Percentiles rank a stretch among this genome's conserved stretches.
Conservation (phyloP, 2,113 vertebrate species). For the Cyprinus carpio region DNA sequence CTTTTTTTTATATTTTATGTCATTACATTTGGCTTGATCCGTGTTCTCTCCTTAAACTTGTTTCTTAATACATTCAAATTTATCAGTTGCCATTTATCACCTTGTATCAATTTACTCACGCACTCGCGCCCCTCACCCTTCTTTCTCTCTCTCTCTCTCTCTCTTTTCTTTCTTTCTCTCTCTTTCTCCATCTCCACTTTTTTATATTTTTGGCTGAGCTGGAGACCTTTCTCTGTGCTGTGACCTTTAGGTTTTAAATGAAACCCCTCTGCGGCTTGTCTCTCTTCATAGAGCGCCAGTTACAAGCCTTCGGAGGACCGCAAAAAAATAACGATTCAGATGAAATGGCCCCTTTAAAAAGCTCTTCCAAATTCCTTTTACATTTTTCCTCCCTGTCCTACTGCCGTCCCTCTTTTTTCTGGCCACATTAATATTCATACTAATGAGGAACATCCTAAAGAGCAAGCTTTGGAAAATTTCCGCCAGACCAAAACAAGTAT, state of each 20-base stretch:
- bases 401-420: constrained; percentile 50
- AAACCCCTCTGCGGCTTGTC: constrained; percentile 75
- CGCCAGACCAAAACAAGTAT: background rate
- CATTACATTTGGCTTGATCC: constrained; percentile 11
- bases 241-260: constrained; percentile 85
- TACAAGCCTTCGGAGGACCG: constrained; percentile 80
- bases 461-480: constrained; percentile 57
- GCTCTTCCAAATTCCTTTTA: constrained; percentile 78
- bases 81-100: background rate
- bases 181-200: constrained; percentile 61
- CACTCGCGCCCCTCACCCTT: constrained; percentile 24
- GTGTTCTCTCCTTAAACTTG: background rate
- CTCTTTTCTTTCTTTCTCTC: constrained; percentile 52
- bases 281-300: constrained; percentile 79
- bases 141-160: constrained; percentile 60
- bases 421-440: constrained; percentile 74
- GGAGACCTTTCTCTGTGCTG: constrained; percentile 75
- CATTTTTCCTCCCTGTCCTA: constrained; percentile 63
- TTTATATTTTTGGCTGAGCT: constrained; percentile 79
- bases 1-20: constrained; percentile 4
- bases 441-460: constrained; percentile 71
- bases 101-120: background rate
- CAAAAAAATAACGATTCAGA: constrained; percentile 84
- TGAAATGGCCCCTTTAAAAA: constrained; percentile 80
- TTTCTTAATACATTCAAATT: background rate